These are phyloP conservation scores for Stigmatopora argus DNA, from an alignment of 2,113 vertebrate genomes.

Conservation along the genomic window DNA sequence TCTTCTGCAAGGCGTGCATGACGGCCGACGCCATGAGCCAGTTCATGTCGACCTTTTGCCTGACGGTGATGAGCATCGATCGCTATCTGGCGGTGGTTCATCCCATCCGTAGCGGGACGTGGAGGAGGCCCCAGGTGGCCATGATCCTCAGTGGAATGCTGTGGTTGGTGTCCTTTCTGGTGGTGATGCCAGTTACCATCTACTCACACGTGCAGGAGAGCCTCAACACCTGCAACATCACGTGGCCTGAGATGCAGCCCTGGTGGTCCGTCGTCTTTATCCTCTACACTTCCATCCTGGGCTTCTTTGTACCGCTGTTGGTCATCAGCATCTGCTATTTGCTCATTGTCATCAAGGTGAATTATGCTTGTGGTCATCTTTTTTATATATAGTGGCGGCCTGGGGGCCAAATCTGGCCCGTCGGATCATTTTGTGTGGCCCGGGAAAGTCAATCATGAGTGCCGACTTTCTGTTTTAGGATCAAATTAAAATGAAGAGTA, in stretches of 20 bases:
- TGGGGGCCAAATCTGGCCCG: too few species aligned
- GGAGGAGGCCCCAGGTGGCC: constrained; percentile 80
- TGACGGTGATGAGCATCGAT: constrained; percentile 92
- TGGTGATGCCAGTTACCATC: constrained; percentile 81
- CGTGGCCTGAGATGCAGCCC: constrained; percentile 78
- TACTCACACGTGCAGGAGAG: constrained; percentile 78
- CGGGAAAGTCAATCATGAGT: too few species aligned
- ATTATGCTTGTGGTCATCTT: neutral
- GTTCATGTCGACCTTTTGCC: constrained; percentile 87
- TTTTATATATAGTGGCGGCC: neutral
- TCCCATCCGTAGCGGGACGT: constrained; percentile 79
- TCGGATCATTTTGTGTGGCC: too few species aligned
- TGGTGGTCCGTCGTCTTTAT: constrained; percentile 81
- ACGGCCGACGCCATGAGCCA: constrained; percentile 84
- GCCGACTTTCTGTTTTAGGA: too few species aligned
- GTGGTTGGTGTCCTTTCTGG: constrained; percentile 81
- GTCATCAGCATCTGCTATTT: constrained; percentile 88
- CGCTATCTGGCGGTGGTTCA: constrained; percentile 90
- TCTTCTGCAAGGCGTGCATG: constrained; percentile 83
- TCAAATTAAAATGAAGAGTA: too few species aligned
- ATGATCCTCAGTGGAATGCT: constrained; percentile 75
- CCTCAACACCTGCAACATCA: constrained; percentile 83
- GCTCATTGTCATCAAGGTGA: constrained; percentile 78
- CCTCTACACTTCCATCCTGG: constrained; percentile 80
- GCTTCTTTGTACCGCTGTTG: constrained; percentile 82